Percentiles rank a stretch among this genome's conserved stretches.
These are phyloP conservation scores for Bombus affinis DNA, from an alignment of 1,140 invertebrate species.

Conservation along the genomic window DNA sequence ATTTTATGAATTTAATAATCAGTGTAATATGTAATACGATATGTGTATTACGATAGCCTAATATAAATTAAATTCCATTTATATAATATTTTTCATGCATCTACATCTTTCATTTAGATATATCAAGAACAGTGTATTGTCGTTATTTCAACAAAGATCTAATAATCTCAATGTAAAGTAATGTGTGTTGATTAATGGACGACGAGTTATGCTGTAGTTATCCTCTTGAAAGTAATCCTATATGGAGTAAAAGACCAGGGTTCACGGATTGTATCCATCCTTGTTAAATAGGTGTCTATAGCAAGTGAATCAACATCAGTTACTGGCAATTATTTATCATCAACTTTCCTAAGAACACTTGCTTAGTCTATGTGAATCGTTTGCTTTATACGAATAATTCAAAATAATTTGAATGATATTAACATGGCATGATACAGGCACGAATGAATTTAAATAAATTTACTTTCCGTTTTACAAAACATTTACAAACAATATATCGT, in stretches of 20 bases:
- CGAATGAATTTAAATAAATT: neutral
- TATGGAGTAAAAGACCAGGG: slow-evolving; percentile 60
- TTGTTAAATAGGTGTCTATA: slow-evolving; percentile 67
- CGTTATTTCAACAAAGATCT: slow-evolving; percentile 18
- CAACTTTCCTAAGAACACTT: slow-evolving; percentile 55
- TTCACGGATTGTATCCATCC: slow-evolving; percentile 55
- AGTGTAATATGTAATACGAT: neutral
- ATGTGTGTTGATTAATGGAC: slow-evolving; percentile 66
- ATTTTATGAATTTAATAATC: neutral
- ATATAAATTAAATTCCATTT: too few species aligned
- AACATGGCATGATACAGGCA: neutral
- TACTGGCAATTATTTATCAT: slow-evolving; percentile 65
- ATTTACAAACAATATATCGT: too few species aligned
- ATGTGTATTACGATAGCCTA: neutral
- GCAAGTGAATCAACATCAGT: slow-evolving; percentile 68
- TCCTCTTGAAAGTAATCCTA: slow-evolving; percentile 57
- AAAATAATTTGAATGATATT: neutral
- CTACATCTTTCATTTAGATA: neutral
- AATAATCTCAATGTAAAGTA: slow-evolving; percentile 40
- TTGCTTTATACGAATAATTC: slow-evolving; percentile 37
- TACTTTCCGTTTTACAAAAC: too few species aligned
- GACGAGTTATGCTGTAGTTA: slow-evolving; percentile 47
- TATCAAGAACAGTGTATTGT: neutral
- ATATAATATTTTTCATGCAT: neutral
- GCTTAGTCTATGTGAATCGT: slow-evolving; percentile 40